These are phyloP conservation scores for Homalodisca vitripennis DNA, from an alignment of 1,140 invertebrate genomes.

Conservation along the genomic window DNA sequence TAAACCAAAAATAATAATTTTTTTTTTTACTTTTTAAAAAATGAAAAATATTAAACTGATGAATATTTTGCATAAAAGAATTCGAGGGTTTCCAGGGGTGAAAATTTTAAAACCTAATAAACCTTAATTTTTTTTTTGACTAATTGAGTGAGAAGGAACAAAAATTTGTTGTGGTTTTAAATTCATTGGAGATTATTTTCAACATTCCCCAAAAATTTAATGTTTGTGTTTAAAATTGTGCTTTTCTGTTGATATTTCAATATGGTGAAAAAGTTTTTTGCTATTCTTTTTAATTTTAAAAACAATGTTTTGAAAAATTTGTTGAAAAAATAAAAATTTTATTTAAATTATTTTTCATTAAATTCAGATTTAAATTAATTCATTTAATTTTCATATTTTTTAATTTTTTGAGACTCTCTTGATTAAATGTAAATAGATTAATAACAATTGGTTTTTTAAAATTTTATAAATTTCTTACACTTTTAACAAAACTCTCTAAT, in stretches of 20 bases:
- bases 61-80: constrained; percentile 6
- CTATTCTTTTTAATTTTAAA: not conserved
- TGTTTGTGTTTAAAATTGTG: not conserved
- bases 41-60: not conserved
- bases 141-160: not conserved
- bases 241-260: not conserved
- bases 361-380: too few species aligned
- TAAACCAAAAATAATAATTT: not conserved
- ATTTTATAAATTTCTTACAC: too few species aligned
- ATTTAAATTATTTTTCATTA: too few species aligned
- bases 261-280: not conserved
- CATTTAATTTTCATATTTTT: too few species aligned
- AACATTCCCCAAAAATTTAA: not conserved
- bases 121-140: not conserved
- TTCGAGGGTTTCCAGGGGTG: not conserved
- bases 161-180: not conserved
- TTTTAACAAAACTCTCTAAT: too few species aligned
- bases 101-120: not conserved
- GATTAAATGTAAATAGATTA: too few species aligned
- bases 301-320: not conserved
- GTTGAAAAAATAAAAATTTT: not conserved
- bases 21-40: not conserved
- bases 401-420: too few species aligned
- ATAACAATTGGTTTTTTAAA: too few species aligned
- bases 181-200: not conserved